Evolutionary conservation across 2,113 vertebrate genomes (phyloP).

Genomic region (Salvator merianae): DNA sequence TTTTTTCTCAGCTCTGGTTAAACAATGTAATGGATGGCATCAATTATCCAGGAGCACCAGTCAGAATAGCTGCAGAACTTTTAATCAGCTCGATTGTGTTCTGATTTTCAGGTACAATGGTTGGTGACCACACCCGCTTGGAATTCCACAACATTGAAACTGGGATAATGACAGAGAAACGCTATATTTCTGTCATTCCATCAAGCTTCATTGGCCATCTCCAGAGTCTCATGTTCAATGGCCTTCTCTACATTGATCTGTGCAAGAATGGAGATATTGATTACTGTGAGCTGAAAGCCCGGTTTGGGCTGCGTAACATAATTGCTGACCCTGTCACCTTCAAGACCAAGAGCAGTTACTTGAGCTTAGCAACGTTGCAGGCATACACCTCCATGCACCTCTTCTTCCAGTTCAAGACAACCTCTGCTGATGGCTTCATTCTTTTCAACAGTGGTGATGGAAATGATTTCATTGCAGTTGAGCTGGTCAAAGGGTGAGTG

Average conservation of each 20-base stretch:
- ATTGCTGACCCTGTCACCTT: slow-evolving; percentile 96
- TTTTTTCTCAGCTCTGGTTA: neutral
- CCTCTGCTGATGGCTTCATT: slow-evolving; percentile 93
- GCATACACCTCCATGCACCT: slow-evolving; percentile 98
- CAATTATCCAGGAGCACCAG: neutral
- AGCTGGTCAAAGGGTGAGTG: slow-evolving; percentile 95
- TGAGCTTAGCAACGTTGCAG: slow-evolving; percentile 93
- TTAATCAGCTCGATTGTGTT: slow-evolving; percentile 16
- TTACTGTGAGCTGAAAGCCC: slow-evolving; percentile 94
- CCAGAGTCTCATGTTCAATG: slow-evolving; percentile 96
- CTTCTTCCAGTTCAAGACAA: slow-evolving; percentile 99
- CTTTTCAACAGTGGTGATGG: slow-evolving; percentile 90
- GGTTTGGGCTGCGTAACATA: slow-evolving; percentile 94
- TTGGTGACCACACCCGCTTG: slow-evolving; percentile 97
- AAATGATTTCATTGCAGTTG: slow-evolving; percentile 94
- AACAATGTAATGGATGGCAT: neutral
- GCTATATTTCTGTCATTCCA: slow-evolving; percentile 91
- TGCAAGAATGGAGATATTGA: slow-evolving; percentile 99
- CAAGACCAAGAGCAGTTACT: slow-evolving; percentile 94
- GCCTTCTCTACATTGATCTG: slow-evolving; percentile 95
- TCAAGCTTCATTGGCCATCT: slow-evolving; percentile 98
- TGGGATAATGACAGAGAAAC: slow-evolving; percentile 96
- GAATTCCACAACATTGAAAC: slow-evolving; percentile 99
- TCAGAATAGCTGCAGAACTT: neutral
- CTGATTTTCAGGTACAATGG: slow-evolving; percentile 89